phyloP scores from a whole-genome alignment of 2,888 invertebrate genomes.

The Catotricha subobsoleta region DNA sequence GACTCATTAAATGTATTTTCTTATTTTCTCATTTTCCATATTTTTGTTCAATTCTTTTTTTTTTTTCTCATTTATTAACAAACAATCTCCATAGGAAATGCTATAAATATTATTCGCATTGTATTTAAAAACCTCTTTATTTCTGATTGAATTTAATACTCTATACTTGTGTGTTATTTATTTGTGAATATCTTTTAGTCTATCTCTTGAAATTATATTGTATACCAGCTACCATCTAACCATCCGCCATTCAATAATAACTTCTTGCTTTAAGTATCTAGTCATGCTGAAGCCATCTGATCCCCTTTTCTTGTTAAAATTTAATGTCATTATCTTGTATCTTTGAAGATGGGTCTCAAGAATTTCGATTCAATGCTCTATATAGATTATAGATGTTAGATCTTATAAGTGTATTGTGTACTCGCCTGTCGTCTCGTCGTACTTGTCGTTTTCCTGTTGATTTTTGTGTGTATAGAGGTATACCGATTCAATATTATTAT shows the following conservation, averaged over 20 bases:
- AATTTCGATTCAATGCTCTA: no score
- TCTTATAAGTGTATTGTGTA: no score
- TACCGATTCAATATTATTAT: no score
- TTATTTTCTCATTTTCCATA: slow-evolving; percentile 1
- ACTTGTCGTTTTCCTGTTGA: no score
- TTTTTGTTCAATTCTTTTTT: not conserved
- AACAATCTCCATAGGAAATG: no score
- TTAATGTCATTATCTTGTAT: slow-evolving; percentile 3
- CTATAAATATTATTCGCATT: slow-evolving; percentile 3
- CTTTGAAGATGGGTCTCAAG: slow-evolving; percentile 2
- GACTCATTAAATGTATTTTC: not conserved
- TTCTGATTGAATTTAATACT: slow-evolving; percentile 4
- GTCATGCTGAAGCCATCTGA: slow-evolving; percentile 2
- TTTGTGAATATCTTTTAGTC: not conserved
- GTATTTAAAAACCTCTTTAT: not conserved
- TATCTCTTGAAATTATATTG: not conserved
- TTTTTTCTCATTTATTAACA: no score
- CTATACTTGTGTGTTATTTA: not conserved
- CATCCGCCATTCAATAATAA: not conserved
- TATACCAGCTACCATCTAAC: not conserved
- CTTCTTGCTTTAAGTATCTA: not conserved
- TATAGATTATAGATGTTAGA: no score
- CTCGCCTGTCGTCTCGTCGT: no score
- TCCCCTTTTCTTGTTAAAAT: slow-evolving; percentile 2
- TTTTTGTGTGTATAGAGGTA: no score